These are phyloP conservation scores for Trissolcus japonicus DNA, from an alignment of 2,888 invertebrate species.

Conservation along the genomic window DNA sequence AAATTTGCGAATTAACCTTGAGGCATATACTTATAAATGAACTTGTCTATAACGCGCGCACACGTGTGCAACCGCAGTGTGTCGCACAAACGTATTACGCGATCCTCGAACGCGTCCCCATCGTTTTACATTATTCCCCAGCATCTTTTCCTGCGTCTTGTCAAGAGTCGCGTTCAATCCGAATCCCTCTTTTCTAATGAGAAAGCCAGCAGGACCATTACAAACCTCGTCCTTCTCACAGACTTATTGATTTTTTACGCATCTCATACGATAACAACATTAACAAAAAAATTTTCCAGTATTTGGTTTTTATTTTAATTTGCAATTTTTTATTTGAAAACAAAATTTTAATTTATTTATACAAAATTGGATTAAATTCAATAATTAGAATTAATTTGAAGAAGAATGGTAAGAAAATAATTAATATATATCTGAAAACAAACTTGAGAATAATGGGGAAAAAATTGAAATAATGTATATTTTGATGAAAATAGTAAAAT, in stretches of 20 bases:
- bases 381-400: too few species aligned
- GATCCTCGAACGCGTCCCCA: constrained; percentile 2
- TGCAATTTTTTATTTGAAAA: too few species aligned
- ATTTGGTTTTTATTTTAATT: too few species aligned
- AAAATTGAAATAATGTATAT: too few species aligned
- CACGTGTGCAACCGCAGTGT: constrained; percentile 42
- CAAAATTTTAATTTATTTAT: too few species aligned
- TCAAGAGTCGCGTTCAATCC: constrained; percentile 10
- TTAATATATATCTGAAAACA: too few species aligned
- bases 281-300: too few species aligned
- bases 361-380: too few species aligned
- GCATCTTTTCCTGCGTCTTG: constrained; percentile 2
- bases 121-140: constrained; percentile 6
- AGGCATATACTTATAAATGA: constrained; percentile 56
- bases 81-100: constrained; percentile 36
- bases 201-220: background rate
- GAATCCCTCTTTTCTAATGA: constrained; percentile 1
- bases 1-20: constrained; percentile 59
- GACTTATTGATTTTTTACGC: constrained; percentile 3
- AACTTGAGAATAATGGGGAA: too few species aligned
- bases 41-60: constrained; percentile 52
- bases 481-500: too few species aligned
- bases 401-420: too few species aligned
- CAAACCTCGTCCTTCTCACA: constrained; percentile 7
- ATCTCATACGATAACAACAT: too few species aligned